Conservation (phyloP, 2,888 invertebrate genomes). For the Prosapia bicincta region DNA sequence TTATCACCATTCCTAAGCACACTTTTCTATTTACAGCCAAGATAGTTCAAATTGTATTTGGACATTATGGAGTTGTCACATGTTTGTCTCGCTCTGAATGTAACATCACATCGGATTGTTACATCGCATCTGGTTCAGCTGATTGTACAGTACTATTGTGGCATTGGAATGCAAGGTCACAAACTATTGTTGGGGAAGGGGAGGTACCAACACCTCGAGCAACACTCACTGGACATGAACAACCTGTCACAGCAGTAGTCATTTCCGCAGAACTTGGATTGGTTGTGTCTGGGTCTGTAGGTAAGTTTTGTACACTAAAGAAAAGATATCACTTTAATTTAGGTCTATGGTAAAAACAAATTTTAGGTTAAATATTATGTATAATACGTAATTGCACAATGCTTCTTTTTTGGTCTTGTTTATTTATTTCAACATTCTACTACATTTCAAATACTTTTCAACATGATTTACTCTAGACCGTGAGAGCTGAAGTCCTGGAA, state of each 20-base stretch:
- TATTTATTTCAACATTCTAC: too few species aligned
- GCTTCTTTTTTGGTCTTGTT: too few species aligned
- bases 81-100: constrained; percentile 97
- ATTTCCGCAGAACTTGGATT: constrained; percentile 97
- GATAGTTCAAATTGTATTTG: constrained; percentile 97
- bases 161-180: constrained; percentile 98
- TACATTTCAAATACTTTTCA: too few species aligned
- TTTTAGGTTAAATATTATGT: too few species aligned
- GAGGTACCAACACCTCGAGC: constrained; percentile 94
- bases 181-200: constrained; percentile 95
- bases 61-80: constrained; percentile 98
- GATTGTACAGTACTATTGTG: constrained; percentile 98
- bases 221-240: constrained; percentile 96
- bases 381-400: too few species aligned
- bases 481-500: too few species aligned
- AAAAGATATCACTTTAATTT: not conserved
- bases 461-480: too few species aligned
- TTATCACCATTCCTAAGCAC: too few species aligned
- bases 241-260: constrained; percentile 90
- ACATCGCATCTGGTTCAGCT: constrained; percentile 95
- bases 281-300: constrained; percentile 89
- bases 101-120: constrained; percentile 98
- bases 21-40: constrained; percentile 67
- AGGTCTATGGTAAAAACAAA: too few species aligned
- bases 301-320: constrained; percentile 21